Conservation (phyloP, 2,113 vertebrate genomes). For the Typhlomys cinereus region DNA sequence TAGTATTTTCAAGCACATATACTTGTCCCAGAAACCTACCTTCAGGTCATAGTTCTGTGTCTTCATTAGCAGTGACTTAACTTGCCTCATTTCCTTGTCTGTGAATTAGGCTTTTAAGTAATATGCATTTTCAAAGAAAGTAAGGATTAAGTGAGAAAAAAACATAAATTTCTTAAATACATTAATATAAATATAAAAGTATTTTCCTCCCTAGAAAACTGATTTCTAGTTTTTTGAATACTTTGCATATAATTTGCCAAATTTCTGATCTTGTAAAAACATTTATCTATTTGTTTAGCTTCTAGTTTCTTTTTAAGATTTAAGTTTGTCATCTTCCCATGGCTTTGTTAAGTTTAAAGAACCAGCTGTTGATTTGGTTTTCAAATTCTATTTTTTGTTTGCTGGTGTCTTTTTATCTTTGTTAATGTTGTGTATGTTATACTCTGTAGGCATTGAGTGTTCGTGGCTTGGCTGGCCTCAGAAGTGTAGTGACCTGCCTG, state of each 20-base stretch:
- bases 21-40: background rate
- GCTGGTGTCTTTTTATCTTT: conserved; percentile 16
- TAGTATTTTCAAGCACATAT: no score
- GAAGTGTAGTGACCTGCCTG: background rate
- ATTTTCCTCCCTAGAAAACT: conserved; percentile 34
- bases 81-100: background rate
- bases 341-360: conserved; percentile 50
- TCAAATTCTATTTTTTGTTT: conserved; percentile 31
- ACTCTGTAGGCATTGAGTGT: no score
- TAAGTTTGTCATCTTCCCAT: background rate
- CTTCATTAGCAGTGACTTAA: background rate
- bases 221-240: conserved; percentile 36
- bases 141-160: conserved; percentile 7
- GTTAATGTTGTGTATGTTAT: no score
- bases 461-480: background rate
- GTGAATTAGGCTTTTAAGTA: background rate
- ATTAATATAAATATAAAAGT: no score
- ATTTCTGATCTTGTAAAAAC: background rate
- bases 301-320: conserved; percentile 21
- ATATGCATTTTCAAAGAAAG: conserved; percentile 18
- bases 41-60: background rate
- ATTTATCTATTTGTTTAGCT: background rate
- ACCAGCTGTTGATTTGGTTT: background rate
- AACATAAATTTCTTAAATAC: background rate
- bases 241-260: background rate